Evolutionary conservation across 2,797 vertebrate genomes (phyloP).

Genomic region (Siniperca undulata): DNA sequence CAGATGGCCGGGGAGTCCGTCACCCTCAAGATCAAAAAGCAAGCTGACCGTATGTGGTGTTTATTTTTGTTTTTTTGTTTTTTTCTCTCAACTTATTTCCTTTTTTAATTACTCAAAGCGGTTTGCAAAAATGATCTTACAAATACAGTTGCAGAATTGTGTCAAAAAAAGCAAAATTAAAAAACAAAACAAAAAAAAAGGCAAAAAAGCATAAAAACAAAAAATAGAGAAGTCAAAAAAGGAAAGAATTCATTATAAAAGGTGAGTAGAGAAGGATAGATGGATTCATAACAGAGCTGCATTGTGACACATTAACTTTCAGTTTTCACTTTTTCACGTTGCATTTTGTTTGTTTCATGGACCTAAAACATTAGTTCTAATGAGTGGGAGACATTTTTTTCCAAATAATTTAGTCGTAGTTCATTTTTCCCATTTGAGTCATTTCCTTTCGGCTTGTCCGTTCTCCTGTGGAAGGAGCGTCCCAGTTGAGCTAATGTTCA

Average conservation of each 20-base stretch:
- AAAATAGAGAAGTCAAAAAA: not conserved
- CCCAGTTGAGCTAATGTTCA: not conserved
- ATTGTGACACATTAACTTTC: not conserved
- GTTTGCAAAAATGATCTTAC: not conserved
- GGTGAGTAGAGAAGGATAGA: not conserved
- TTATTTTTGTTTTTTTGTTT: no score
- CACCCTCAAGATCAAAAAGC: slow-evolving; percentile 98
- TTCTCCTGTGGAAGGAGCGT: not conserved
- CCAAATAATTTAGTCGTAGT: not conserved
- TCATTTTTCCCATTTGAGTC: not conserved
- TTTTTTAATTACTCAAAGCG: not conserved
- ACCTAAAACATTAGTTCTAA: not conserved
- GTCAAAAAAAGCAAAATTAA: not conserved
- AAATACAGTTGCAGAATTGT: not conserved
- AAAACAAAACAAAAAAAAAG: no score
- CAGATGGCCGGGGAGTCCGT: slow-evolving; percentile 98
- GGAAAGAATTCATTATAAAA: not conserved
- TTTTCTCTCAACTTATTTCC: not conserved
- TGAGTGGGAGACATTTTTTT: not conserved
- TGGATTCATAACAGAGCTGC: not conserved
- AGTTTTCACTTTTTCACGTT: not conserved
- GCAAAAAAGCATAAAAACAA: not conserved
- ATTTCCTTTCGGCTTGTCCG: no score
- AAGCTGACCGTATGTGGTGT: slow-evolving; percentile 88
- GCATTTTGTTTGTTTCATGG: not conserved